Evolutionary conservation across 1,140 invertebrate species (phyloP).

Genomic region (Tyrophagus putrescentiae): DNA sequence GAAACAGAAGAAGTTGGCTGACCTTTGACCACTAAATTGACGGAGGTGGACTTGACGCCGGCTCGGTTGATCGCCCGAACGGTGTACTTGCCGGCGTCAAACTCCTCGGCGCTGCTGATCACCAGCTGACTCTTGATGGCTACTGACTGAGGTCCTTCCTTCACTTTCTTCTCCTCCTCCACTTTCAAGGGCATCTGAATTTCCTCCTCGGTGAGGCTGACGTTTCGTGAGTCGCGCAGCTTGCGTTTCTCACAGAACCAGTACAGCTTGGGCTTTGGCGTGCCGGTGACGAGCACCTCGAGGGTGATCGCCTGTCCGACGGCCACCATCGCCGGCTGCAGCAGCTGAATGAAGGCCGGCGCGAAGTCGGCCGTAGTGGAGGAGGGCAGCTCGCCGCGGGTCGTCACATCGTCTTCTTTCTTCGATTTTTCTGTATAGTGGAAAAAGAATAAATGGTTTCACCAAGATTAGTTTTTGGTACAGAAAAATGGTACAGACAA

Average conservation of each 20-base stretch:
- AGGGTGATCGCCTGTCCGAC: slow-evolving; percentile 45
- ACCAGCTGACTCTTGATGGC: slow-evolving; percentile 27
- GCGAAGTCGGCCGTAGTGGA: too few species aligned
- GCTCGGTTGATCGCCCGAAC: slow-evolving; percentile 57
- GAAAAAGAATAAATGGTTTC: too few species aligned
- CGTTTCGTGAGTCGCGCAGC: slow-evolving; percentile 45
- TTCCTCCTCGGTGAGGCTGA: slow-evolving; percentile 39
- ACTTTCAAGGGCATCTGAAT: slow-evolving; percentile 29
- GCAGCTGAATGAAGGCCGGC: slow-evolving; percentile 48
- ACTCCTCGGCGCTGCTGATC: slow-evolving; percentile 42
- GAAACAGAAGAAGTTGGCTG: slow-evolving; percentile 30
- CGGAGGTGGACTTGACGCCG: slow-evolving; percentile 59
- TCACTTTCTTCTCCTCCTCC: slow-evolving; percentile 5
- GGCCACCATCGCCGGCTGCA: slow-evolving; percentile 47
- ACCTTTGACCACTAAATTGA: slow-evolving; percentile 49
- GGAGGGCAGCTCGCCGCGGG: too few species aligned
- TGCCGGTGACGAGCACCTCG: slow-evolving; percentile 49
- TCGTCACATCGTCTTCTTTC: too few species aligned
- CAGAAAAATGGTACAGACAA: too few species aligned
- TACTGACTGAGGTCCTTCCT: too few species aligned
- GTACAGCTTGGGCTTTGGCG: slow-evolving; percentile 49
- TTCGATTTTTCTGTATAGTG: too few species aligned
- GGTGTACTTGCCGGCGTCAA: slow-evolving; percentile 60
- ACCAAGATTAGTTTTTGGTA: too few species aligned
- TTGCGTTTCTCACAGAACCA: slow-evolving; percentile 62